These are phyloP conservation scores for Nothobranchius furzeri DNA, from an alignment of 2,113 vertebrate genomes.

Conservation along the genomic window DNA sequence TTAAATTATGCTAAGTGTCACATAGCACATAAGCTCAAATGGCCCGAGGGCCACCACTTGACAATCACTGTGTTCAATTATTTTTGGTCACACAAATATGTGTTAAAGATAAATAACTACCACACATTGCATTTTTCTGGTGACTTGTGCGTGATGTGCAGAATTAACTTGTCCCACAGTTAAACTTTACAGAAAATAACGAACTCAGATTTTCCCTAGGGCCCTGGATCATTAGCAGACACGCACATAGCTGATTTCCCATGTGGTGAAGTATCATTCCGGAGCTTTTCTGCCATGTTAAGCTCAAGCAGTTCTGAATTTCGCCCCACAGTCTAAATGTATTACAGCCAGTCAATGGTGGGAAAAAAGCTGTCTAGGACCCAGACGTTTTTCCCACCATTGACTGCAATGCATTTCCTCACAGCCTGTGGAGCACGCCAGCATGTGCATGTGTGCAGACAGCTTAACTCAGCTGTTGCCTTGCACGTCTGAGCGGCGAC, in stretches of 20 bases:
- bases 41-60: neutral
- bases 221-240: neutral
- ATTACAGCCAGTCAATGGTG: slow-evolving; percentile 57
- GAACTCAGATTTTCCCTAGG: neutral
- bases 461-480: slow-evolving; percentile 59
- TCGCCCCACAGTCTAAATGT: slow-evolving; percentile 10
- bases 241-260: slow-evolving; percentile 1
- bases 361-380: slow-evolving; percentile 63
- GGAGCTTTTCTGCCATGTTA: neutral
- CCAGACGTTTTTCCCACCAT: slow-evolving; percentile 72
- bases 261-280: slow-evolving; percentile 5
- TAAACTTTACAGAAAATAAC: neutral
- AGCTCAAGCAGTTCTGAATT: slow-evolving; percentile 7
- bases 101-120: neutral
- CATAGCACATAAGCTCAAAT: neutral
- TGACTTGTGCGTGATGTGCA: neutral
- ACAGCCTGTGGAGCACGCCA: slow-evolving; percentile 45
- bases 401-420: slow-evolving; percentile 60
- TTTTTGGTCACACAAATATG: neutral
- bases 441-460: slow-evolving; percentile 35
- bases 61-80: neutral
- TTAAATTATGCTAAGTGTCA: too few species aligned
- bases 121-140: neutral
- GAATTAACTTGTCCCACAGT: neutral
- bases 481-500: slow-evolving; percentile 35